A percentile compares a stretch with the other conserved stretches of the same genome.
These are phyloP conservation scores for Exocentrus adspersus DNA, from an alignment of 2,888 invertebrate genomes.

Conservation along the genomic window DNA sequence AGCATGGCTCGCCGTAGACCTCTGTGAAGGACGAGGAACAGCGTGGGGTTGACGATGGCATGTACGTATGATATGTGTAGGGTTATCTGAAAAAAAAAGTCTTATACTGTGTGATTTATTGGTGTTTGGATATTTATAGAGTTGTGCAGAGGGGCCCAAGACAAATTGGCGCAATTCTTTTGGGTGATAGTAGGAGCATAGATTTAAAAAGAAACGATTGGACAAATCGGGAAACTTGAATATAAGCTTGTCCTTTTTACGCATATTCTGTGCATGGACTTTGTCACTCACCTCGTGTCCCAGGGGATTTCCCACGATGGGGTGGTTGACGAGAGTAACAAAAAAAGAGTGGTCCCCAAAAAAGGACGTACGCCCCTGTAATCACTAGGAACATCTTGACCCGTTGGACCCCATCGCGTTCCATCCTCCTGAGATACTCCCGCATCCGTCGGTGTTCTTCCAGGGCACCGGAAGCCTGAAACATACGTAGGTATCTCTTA, in stretches of 20 bases:
- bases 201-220: neutral
- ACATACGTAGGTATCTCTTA: conserved; percentile 12
- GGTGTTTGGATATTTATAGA: neutral
- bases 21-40: conserved; percentile 81
- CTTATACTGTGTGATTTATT: too few relatives aligned
- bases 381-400: conserved; percentile 89
- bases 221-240: neutral
- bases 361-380: conserved; percentile 84
- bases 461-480: conserved; percentile 66
- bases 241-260: neutral
- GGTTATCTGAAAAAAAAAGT: conserved; percentile 76
- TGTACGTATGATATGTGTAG: conserved; percentile 89
- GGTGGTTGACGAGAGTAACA: conserved; percentile 83
- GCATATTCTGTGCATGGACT: neutral
- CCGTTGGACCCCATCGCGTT: conserved; percentile 81
- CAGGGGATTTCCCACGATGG: conserved; percentile 75
- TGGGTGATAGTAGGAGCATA: too few relatives aligned
- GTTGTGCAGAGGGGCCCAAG: too few relatives aligned
- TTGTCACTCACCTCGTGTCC: conserved; percentile 74
- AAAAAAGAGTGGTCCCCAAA: conserved; percentile 93
- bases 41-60: conserved; percentile 84
- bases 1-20: conserved; percentile 77
- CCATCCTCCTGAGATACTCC: conserved; percentile 80
- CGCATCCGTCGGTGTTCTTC: conserved; percentile 80
- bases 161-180: too few relatives aligned